Conservation (phyloP, 2,888 invertebrate species). For the Pegoplata infirma region DNA sequence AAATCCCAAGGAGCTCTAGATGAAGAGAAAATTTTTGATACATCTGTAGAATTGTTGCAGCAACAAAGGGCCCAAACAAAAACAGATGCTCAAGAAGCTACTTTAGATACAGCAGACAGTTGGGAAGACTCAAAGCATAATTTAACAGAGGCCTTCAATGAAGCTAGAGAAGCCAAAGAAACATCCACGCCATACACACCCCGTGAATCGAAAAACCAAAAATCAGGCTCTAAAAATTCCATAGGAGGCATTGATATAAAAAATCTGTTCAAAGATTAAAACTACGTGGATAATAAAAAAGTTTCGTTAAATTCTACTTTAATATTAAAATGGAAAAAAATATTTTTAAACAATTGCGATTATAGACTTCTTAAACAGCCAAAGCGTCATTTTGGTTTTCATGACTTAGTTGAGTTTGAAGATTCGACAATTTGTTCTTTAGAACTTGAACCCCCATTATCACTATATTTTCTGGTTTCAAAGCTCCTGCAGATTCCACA, state of each 20-base stretch:
- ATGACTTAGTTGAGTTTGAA: slow-evolving; percentile 94
- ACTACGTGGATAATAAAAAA: background rate
- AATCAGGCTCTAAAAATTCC: slow-evolving; percentile 31
- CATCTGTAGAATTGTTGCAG: slow-evolving; percentile 78
- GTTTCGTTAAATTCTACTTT: slow-evolving; percentile 16
- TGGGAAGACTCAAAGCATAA: background rate
- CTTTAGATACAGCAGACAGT: slow-evolving; percentile 1
- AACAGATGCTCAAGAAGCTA: slow-evolving; percentile 37
- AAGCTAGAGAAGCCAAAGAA: slow-evolving; percentile 15
- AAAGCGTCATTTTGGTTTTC: slow-evolving; percentile 91
- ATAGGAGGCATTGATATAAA: slow-evolving; percentile 69
- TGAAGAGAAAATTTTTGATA: slow-evolving; percentile 79
- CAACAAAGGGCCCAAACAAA: slow-evolving; percentile 67
- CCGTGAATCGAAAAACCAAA: background rate
- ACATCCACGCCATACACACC: slow-evolving; percentile 3
- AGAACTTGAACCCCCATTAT: slow-evolving; percentile 95
- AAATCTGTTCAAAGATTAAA: slow-evolving; percentile 64
- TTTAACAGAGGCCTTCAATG: slow-evolving; percentile 32
- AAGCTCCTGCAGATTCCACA: slow-evolving; percentile 95
- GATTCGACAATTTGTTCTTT: slow-evolving; percentile 96
- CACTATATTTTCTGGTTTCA: slow-evolving; percentile 98
- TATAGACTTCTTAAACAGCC: slow-evolving; percentile 77
- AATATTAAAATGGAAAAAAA: slow-evolving; percentile 28
- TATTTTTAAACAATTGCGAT: slow-evolving; percentile 1
- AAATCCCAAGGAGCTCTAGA: slow-evolving; percentile 80